Evolutionary conservation across 2,888 invertebrate genomes (phyloP).

Genomic region (Agapostemon virescens): DNA sequence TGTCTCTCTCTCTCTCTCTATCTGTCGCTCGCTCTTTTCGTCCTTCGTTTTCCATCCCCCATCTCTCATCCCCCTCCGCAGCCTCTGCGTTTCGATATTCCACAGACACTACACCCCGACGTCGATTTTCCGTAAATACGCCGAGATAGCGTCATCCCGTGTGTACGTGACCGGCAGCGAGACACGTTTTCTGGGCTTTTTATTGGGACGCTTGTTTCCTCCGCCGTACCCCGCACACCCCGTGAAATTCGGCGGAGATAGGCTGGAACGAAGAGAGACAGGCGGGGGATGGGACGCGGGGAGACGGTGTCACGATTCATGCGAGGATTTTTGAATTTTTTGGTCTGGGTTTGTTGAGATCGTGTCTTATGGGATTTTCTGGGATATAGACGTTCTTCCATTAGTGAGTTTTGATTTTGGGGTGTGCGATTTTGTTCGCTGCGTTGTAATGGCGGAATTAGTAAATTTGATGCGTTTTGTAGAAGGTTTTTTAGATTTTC

Average conservation of each 20-base stretch:
- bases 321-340: background rate
- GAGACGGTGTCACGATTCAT: background rate
- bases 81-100: constrained; percentile 58
- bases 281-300: background rate
- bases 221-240: background rate
- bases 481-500: too few species aligned
- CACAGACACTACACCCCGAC: constrained; percentile 53
- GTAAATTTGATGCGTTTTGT: too few species aligned
- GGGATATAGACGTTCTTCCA: too few species aligned
- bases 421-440: too few species aligned
- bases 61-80: background rate
- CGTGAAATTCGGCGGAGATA: constrained; percentile 10
- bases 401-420: too few species aligned
- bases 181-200: constrained; percentile 22
- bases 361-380: too few species aligned
- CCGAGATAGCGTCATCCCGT: constrained; percentile 44
- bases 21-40: background rate
- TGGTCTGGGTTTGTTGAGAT: background rate
- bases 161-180: constrained; percentile 34
- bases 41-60: background rate
- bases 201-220: constrained; percentile 20
- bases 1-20: too few species aligned
- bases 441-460: too few species aligned
- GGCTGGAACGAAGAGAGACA: background rate
- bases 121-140: constrained; percentile 67